A percentile compares a stretch with the other conserved stretches of the same genome.
These are phyloP conservation scores for Ridgeia piscesae DNA, from an alignment of 1,140 invertebrate genomes.

Conservation along the genomic window DNA sequence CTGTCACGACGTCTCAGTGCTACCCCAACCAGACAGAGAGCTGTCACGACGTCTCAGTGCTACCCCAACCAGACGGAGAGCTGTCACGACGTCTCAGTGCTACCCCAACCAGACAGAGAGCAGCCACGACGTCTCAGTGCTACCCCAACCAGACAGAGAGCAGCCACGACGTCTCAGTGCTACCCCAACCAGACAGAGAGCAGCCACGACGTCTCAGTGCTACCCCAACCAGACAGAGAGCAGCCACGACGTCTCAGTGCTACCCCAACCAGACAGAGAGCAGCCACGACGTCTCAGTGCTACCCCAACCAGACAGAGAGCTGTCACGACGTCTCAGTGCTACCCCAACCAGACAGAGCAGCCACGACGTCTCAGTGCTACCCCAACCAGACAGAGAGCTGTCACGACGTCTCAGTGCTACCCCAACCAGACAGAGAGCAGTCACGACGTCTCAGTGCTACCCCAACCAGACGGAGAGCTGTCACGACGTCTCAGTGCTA, in stretches of 20 bases:
- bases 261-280: not conserved
- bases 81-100: no score
- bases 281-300: not conserved
- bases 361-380: not conserved
- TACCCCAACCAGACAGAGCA: not conserved
- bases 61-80: not conserved
- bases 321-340: no score
- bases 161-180: no score
- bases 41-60: not conserved
- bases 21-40: not conserved
- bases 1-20: no score
- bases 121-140: not conserved
- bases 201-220: not conserved
- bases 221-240: not conserved
- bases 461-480: not conserved
- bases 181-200: not conserved
- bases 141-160: not conserved
- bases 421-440: not conserved
- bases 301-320: not conserved
- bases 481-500: no score
- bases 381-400: not conserved
- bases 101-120: not conserved
- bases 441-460: not conserved
- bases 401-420: no score
- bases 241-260: no score